Base-by-base conservation (phyloP, 2,797 vertebrate species). In the Cynopterus sphinx region DNA sequence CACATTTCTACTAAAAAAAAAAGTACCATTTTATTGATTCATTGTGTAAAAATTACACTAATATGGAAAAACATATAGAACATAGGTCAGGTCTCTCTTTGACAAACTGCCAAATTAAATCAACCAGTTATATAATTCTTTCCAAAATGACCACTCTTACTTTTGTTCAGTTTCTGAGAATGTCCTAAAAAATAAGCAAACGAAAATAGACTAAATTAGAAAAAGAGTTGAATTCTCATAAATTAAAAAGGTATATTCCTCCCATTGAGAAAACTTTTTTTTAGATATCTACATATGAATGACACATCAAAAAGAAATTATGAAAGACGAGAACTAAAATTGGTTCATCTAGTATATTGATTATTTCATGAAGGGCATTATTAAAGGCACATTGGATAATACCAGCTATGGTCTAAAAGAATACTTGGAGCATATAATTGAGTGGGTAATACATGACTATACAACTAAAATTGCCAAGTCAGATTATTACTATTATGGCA, bases 91-190 rank as follows among this genome's bases (percentile, higher is more conserved):
- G 28, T 91, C 46, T 70, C 12, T 67, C 57, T 77, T 57, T 88
- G 73, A 31, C 12, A 81, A 90, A 91, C 22, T 51, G 53, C 31
- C 39, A 67, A 28, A 65, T 81, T 15, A 57, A 74, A 81, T 61
- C 15, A 77, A 85, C 28, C 31, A 73, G 16, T 16, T 51, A 83
- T 12, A 22, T 53, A 33, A 77, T 94, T 87, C 31, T 82, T 89
- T 73, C 11, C 17, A 71, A 85, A 83, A 84, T 41, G 12, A 26
- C 22, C 15, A 36, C 7, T 51, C 39, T 36, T 26, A 33, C 85
- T 39, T 91, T 89, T 92, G 17, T n/a, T 86, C 31, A 19, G 15
- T 83, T 95, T 90, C 81, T 94, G 49, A 78, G 41, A 67, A 55
- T 4, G 0, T 13, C 36, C 78, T 83, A 16, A 71, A 86, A 68